Evolutionary conservation across 2,888 invertebrate genomes (phyloP).

Genomic region (Spilarctia lutea): DNA sequence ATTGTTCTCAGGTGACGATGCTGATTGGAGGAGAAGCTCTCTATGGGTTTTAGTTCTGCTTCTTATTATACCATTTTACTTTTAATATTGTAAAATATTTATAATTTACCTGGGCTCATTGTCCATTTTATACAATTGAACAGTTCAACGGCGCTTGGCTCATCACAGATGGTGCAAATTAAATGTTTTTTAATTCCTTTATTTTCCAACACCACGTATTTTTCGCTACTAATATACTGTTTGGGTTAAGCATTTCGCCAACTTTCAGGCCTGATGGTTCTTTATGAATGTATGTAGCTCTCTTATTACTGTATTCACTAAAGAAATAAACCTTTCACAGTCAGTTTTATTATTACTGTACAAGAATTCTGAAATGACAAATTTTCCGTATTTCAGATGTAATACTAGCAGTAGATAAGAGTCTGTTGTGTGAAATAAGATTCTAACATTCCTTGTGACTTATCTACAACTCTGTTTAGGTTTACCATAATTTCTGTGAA

Average conservation of each 20-base stretch:
- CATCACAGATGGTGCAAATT: conserved; percentile 39
- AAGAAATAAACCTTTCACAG: background rate
- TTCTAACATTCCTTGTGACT: background rate
- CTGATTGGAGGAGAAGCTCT: conserved; percentile 73
- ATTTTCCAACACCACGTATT: conserved; percentile 11
- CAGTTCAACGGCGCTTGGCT: conserved; percentile 43
- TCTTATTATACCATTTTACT: conserved; percentile 56
- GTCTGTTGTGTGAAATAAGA: background rate
- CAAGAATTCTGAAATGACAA: background rate
- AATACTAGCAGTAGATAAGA: background rate
- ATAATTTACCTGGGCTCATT: conserved; percentile 34
- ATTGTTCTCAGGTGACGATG: conserved; percentile 69
- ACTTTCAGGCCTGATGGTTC: background rate
- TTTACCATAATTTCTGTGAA: background rate
- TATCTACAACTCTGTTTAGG: background rate
- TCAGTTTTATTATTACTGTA: background rate
- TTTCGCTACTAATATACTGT: background rate
- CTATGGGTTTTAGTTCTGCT: conserved; percentile 60
- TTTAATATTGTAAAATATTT: conserved; percentile 46
- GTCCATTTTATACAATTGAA: conserved; percentile 40
- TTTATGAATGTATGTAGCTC: background rate
- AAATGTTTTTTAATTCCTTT: conserved; percentile 33
- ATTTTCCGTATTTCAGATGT: background rate
- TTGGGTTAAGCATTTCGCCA: background rate
- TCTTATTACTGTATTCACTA: background rate